Evolutionary conservation across 1,140 invertebrate genomes (phyloP), one percentile per base, ranked within the genome.

Genomic region (Leptinotarsa lineolata): DNA sequence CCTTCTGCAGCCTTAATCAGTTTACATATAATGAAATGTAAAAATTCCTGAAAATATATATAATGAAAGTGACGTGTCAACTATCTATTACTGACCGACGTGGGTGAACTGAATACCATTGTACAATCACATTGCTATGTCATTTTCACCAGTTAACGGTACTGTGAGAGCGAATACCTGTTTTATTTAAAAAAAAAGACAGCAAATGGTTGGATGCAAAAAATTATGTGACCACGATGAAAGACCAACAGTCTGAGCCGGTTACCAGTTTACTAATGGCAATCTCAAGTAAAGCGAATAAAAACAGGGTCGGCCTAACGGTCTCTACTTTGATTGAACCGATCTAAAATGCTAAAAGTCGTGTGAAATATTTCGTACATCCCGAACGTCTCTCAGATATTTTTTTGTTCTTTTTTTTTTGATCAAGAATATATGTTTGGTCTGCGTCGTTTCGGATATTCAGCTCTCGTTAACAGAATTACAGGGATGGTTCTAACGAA

Each of bases 151-250:
- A 67, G 22, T 59, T 76, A 76, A 76, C 75, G 75, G 75, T 76
- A 74, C 72, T 46, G 39, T 76, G 48, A 74, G 72, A 75, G 74
- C 61, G 70, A 76, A 76, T 76, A 76, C 75, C 75, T 70, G 75
- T 76, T 76, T 76, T 70, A 76, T 74, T 76, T 76, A 74, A 76
- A 76, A 76, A n/a, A 76, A 76, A 72, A 72, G 71, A 64, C 60
- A 66, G 70, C 58, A 76, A 76, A 76, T 76, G 72, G 72, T 76
- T 72, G 66, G 68, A 76, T 76, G 75, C 75, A 76, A 76, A 76
- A n/a, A 76, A 76, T 74, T 58, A 69, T 76, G 72, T 74, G 72
- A 74, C 75, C 72, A 73, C 70, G 59, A 63, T 63, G 73, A 58
- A 70, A 64, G 68, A 66, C 63, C 46, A 65, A 58, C 60, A 74